Conservation (phyloP, 2,113 vertebrate species). For the Heterochromis multidens region DNA sequence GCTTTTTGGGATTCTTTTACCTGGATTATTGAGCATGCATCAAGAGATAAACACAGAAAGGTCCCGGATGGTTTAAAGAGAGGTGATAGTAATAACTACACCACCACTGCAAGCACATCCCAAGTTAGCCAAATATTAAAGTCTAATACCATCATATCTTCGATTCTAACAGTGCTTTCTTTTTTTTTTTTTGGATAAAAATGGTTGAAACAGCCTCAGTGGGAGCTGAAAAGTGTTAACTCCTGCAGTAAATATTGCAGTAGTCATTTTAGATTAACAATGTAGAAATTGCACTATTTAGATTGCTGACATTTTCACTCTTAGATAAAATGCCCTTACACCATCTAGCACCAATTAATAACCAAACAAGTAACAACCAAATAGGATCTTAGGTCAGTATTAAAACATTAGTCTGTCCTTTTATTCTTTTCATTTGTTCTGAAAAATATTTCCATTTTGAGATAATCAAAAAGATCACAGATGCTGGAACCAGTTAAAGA, state of each 20-base stretch:
- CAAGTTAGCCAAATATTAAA: not conserved
- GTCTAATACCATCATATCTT: not conserved
- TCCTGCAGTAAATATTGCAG: not conserved
- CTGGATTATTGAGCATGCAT: too few species aligned
- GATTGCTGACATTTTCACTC: not conserved
- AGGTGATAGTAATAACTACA: not conserved
- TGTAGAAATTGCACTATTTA: not conserved
- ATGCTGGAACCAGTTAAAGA: not conserved
- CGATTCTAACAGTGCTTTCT: rapidly evolving
- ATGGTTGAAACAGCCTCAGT: not conserved
- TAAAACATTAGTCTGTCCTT: not conserved
- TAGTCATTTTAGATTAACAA: not conserved
- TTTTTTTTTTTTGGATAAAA: not conserved
- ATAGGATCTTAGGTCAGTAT: not conserved
- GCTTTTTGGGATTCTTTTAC: too few species aligned
- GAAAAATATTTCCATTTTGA: not conserved
- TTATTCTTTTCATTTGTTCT: not conserved
- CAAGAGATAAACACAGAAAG: not conserved
- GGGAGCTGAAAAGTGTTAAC: not conserved
- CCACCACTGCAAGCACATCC: not conserved
- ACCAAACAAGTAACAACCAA: not conserved
- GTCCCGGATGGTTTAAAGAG: not conserved
- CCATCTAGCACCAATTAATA: not conserved
- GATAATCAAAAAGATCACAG: too few species aligned
- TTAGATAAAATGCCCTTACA: not conserved